Conservation (phyloP, 2,797 vertebrate species). For the Pseudomugil tenellus region DNA sequence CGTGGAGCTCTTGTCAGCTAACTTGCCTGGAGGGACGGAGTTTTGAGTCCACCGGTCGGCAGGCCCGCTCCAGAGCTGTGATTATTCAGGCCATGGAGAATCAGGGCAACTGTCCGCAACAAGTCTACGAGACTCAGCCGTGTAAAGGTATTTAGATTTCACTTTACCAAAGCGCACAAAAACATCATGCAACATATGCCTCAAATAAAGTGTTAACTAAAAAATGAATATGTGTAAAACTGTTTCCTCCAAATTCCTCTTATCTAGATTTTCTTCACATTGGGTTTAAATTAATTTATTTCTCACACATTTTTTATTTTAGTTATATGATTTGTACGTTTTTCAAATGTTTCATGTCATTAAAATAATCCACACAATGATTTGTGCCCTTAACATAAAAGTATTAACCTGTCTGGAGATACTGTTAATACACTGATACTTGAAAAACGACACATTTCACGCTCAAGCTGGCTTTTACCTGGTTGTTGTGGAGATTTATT, state of each 20-base stretch:
- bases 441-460: background rate
- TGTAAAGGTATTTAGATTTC: slow-evolving; percentile 87
- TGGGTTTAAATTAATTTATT: background rate
- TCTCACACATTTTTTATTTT: background rate
- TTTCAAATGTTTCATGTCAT: background rate
- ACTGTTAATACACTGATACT: background rate
- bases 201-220: too few species aligned
- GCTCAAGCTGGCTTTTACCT: background rate
- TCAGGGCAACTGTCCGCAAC: slow-evolving; percentile 89
- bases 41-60: slow-evolving; percentile 89
- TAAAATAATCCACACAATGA: too few species aligned
- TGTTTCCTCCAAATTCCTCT: background rate
- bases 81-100: slow-evolving; percentile 89
- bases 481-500: slow-evolving; percentile 10
- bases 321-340: background rate
- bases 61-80: slow-evolving; percentile 91
- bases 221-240: background rate
- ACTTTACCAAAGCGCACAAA: background rate
- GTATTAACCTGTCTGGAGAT: background rate
- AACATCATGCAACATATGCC: background rate
- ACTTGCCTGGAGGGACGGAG: slow-evolving; percentile 93
- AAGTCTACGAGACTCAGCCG: slow-evolving; percentile 88
- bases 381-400: too few species aligned
- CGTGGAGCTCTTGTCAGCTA: slow-evolving; percentile 94
- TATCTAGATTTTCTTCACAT: background rate